A percentile compares a stretch with the other conserved stretches of the same genome.
These are phyloP conservation scores for Saguinus imperator DNA, from an alignment of 2,113 vertebrate genomes.

Conservation along the genomic window DNA sequence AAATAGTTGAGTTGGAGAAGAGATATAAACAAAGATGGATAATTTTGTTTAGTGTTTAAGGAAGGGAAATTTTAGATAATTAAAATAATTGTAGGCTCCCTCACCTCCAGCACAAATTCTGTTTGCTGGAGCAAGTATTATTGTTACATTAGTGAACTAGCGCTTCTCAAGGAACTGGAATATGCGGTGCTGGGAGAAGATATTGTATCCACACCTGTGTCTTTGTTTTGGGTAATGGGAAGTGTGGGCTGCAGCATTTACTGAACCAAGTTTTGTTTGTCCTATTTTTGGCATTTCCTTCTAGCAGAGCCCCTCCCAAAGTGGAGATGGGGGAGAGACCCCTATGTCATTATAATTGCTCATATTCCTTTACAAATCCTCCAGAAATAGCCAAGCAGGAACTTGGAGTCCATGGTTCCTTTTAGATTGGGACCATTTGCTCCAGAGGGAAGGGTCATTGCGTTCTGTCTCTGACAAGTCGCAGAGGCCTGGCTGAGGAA, in stretches of 20 bases:
- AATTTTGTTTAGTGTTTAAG: not conserved
- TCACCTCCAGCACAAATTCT: not conserved
- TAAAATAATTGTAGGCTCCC: not conserved
- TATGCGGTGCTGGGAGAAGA: not conserved
- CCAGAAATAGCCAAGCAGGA: not conserved
- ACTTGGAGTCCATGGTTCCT: not conserved
- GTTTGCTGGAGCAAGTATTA: not conserved
- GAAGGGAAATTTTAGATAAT: not conserved
- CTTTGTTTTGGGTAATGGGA: not conserved
- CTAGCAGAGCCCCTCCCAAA: not conserved
- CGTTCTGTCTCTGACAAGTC: not conserved
- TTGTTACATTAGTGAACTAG: not conserved
- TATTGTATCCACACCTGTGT: not conserved
- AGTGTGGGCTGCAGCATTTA: not conserved
- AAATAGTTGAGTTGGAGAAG: not conserved
- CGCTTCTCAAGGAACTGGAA: not conserved
- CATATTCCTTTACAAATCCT: not conserved
- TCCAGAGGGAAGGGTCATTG: not conserved
- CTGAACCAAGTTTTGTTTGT: not conserved
- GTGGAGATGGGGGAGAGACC: not conserved
- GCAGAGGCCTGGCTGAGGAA: not conserved
- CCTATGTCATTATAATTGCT: not conserved
- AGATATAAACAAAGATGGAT: not conserved
- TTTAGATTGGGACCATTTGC: not conserved
- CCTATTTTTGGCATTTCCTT: not conserved